Conservation (phyloP, 2,888 invertebrate genomes). For the Polydrusus pterygomalis region DNA sequence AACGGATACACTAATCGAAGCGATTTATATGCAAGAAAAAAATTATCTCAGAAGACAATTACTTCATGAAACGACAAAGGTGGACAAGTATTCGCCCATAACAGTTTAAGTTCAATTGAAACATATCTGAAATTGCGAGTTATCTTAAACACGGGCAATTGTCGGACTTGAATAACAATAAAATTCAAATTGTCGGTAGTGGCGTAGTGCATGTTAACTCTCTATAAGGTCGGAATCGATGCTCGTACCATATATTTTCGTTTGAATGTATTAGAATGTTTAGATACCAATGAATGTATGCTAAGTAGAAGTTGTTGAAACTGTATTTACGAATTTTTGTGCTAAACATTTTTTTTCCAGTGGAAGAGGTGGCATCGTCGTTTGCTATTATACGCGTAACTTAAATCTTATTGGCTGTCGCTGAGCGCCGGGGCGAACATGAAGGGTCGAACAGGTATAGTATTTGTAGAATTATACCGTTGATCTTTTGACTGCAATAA, state of each 20-base stretch:
- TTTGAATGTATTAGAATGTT: too few relatives aligned
- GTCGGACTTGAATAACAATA: conserved; percentile 66
- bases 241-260: conserved; percentile 26
- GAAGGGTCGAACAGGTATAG: too few relatives aligned
- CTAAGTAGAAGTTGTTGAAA: too few relatives aligned
- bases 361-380: too few relatives aligned
- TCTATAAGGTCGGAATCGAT: conserved; percentile 37
- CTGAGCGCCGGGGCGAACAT: too few relatives aligned
- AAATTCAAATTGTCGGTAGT: conserved; percentile 57
- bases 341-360: too few relatives aligned
- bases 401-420: too few relatives aligned
- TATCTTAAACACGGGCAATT: conserved; percentile 68
- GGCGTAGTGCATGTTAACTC: conserved; percentile 27
- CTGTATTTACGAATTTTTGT: too few relatives aligned
- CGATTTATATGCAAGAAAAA: background rate
- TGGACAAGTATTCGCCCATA: conserved; percentile 31
- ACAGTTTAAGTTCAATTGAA: conserved; percentile 62
- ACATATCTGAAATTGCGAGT: conserved; percentile 67
- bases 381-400: too few relatives aligned
- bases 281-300: too few relatives aligned
- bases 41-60: conserved; percentile 8
- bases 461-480: too few relatives aligned
- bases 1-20: background rate
- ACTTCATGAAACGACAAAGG: conserved; percentile 28
- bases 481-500: too few relatives aligned